Base-by-base conservation (phyloP, 2,888 invertebrate species). In the Eugnorisma glareosa region DNA sequence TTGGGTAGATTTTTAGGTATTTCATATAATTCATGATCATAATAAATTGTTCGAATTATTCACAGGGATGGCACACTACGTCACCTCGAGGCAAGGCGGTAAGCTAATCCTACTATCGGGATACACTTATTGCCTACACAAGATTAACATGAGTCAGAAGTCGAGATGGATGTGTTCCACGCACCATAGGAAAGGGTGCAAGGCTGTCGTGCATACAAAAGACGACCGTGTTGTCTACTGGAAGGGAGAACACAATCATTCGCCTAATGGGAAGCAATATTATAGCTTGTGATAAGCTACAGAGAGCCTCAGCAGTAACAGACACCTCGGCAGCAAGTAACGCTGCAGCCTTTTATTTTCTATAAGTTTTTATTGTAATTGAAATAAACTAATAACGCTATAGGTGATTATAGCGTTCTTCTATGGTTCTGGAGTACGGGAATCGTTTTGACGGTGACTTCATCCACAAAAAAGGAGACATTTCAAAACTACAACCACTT, bases 121-220 rank as follows among this genome's bases (percentile, higher is more conserved):
- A 35, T 82, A 82, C 45, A 66, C 85, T 0, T 83, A 63, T 59
- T 85, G 73, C 37, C 71, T 76, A 0, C 63, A 76, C 51, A 40
- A 54, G 18, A 63, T 63, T 21, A 54, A 48, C 13, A 3, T 24
- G 2, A 73, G 35, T 31, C n/a, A 4, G 5, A 81, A 74, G n/a
- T 54, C 54, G 11, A 31, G 63, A n/a, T 78, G 81, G 81, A 64
- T 64, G 74, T 78, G 81, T 57, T 73, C 77, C 6, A 81, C 81
- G n/a, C 81, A 78, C n/a, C 81, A 81, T 18, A 64, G 21, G 21
- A 73, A 81, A 48, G 75, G 81, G 1, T 78, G 81, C 18, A 78
- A 28, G n/a, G 81, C 81, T 18, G 54, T 74, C 6, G 67, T 82
- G 24, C 73, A 81, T 21, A 86, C 84, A 0, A 2, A 66, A 35